Evolutionary conservation across 35 echinoderm and acorn worm species (phyloP).

Genomic region (Antedon bifida): DNA sequence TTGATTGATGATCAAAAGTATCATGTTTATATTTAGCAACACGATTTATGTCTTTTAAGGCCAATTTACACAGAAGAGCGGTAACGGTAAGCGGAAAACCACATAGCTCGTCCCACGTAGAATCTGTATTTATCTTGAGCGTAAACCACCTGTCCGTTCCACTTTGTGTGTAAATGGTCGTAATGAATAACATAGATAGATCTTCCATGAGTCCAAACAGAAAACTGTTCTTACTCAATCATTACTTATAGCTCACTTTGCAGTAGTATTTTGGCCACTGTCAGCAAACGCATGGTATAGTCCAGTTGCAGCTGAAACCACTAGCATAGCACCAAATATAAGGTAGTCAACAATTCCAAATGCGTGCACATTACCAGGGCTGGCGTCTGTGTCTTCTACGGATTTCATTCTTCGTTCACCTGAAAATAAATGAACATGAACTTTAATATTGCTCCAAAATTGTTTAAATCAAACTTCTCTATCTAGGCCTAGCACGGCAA

Average conservation of each 20-base stretch:
- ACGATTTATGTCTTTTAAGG: too few species aligned
- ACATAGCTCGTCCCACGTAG: too few species aligned
- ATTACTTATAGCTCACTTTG: constrained; percentile 31
- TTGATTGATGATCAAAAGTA: neutral
- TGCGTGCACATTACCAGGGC: neutral
- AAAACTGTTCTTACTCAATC: too few species aligned
- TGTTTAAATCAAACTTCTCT: neutral
- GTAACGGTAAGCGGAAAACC: too few species aligned
- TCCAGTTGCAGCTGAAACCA: constrained; percentile 60
- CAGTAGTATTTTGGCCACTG: constrained; percentile 76
- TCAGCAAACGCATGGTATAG: constrained; percentile 84
- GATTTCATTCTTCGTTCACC: neutral
- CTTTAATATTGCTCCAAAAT: neutral
- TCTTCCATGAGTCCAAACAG: too few species aligned
- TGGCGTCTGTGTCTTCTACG: neutral
- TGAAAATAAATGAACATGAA: neutral
- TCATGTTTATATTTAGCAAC: neutral
- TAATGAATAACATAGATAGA: too few species aligned
- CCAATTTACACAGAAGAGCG: too few species aligned
- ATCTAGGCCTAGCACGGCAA: neutral
- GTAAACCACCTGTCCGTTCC: too few species aligned
- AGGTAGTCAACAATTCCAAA: constrained; percentile 65
- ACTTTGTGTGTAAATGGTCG: too few species aligned
- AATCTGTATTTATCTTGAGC: too few species aligned
- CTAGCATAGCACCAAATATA: constrained; percentile 63